A percentile compares a stretch with the other conserved stretches of the same genome.
Conservation (phyloP, 2,113 vertebrate genomes). For the Hymenochirus boettgeri region DNA sequence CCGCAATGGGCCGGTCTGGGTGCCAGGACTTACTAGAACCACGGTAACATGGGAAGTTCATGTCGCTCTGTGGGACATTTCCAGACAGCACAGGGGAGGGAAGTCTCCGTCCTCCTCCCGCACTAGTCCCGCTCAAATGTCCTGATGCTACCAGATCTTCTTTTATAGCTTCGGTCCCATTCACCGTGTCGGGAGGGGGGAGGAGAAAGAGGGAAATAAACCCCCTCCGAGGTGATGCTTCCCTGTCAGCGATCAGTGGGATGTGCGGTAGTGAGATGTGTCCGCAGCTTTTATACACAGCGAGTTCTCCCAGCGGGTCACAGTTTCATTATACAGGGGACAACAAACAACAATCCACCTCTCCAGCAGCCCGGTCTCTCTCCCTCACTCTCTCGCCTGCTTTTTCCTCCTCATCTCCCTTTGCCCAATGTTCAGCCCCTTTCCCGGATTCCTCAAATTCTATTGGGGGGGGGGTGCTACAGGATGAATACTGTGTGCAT, state of each 20-base stretch:
- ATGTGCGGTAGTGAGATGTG: slow-evolving; percentile 51
- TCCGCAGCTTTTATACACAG: too few species aligned
- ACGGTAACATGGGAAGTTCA: too few species aligned
- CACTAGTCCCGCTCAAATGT: too few species aligned
- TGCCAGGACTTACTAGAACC: background rate
- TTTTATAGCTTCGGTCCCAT: slow-evolving; percentile 38
- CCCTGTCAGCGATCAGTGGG: slow-evolving; percentile 52
- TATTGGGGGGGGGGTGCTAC: too few species aligned
- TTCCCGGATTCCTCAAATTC: slow-evolving; percentile 56
- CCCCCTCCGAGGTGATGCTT: slow-evolving; percentile 43
- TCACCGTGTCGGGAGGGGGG: slow-evolving; percentile 39
- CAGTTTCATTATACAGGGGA: slow-evolving; percentile 73
- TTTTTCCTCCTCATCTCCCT: slow-evolving; percentile 65
- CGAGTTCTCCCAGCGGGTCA: slow-evolving; percentile 60
- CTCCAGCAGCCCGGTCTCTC: slow-evolving; percentile 55
- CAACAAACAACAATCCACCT: slow-evolving; percentile 82
- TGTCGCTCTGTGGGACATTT: too few species aligned
- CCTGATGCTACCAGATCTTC: slow-evolving; percentile 31
- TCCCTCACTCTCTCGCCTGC: slow-evolving; percentile 57
- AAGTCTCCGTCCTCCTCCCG: background rate
- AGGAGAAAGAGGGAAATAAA: slow-evolving; percentile 31
- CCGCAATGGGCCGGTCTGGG: too few species aligned
- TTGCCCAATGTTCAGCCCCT: slow-evolving; percentile 69
- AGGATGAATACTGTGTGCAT: too few species aligned
- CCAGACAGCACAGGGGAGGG: background rate